phyloP scores from a whole-genome alignment of 2,113 vertebrate genomes.

The Tamias sibiricus region DNA sequence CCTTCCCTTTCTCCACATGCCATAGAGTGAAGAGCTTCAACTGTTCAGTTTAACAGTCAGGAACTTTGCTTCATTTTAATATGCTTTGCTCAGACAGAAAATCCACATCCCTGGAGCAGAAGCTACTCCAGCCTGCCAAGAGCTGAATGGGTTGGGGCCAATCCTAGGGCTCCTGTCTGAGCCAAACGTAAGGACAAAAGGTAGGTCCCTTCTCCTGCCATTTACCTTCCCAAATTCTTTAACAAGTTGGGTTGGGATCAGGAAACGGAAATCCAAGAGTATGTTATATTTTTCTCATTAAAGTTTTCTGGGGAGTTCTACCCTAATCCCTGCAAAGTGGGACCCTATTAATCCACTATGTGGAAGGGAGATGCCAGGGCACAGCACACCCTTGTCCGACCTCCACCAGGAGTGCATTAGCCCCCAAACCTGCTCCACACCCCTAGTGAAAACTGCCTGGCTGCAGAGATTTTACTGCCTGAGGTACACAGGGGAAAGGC shows the following conservation, averaged over 20 bases:
- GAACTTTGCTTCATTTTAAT: not conserved
- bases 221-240: not conserved
- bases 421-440: not conserved
- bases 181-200: not conserved
- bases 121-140: not conserved
- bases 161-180: not conserved
- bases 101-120: not conserved
- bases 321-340: not conserved
- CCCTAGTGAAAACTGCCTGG: not conserved
- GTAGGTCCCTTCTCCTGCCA: too few species aligned
- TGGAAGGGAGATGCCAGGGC: too few species aligned
- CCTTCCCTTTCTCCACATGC: rapidly evolving
- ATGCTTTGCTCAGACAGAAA: not conserved
- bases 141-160: too few species aligned
- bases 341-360: too few species aligned
- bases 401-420: not conserved
- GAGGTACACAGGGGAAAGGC: not conserved
- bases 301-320: not conserved
- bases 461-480: not conserved
- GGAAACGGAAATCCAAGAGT: not conserved
- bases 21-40: not conserved
- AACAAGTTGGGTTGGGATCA: not conserved
- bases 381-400: too few species aligned
- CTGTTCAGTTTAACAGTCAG: not conserved
- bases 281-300: not conserved